These are phyloP conservation scores for Diadumene lineata DNA, from an alignment of 92 coral and sea anemone genomes.

Conservation along the genomic window DNA sequence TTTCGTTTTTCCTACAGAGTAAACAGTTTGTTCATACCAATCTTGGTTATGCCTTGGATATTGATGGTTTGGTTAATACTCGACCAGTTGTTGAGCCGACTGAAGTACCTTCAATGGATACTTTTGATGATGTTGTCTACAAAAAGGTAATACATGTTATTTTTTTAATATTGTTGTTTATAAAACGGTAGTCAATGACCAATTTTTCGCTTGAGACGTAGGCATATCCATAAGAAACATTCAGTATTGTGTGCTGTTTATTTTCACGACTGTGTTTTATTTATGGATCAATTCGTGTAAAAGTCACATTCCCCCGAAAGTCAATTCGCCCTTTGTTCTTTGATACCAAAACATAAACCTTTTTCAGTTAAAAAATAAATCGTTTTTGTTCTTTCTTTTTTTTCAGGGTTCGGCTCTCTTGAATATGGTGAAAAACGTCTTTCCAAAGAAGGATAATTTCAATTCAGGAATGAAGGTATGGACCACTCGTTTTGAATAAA, in stretches of 20 bases:
- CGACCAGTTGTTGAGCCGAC: constrained; percentile 27
- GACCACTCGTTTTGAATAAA: too few species aligned
- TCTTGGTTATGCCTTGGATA: constrained; percentile 20
- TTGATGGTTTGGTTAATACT: constrained; percentile 25
- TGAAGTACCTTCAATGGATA: not conserved
- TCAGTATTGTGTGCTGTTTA: not conserved
- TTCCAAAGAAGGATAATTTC: constrained; percentile 52
- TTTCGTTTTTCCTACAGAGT: not conserved
- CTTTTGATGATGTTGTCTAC: constrained; percentile 33
- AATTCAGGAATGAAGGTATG: constrained; percentile 60
- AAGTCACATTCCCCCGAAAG: too few species aligned
- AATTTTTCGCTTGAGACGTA: too few species aligned
- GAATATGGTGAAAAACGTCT: constrained; percentile 66
- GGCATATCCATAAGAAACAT: not conserved
- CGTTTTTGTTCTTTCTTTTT: too few species aligned
- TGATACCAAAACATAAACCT: too few species aligned
- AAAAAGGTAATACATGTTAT: constrained; percentile 28
- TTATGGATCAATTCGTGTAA: too few species aligned
- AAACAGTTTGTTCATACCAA: constrained; percentile 22
- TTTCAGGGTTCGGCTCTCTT: constrained; percentile 72
- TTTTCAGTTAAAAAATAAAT: too few species aligned
- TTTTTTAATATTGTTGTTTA: too few species aligned
- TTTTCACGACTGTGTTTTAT: not conserved
- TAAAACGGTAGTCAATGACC: too few species aligned
- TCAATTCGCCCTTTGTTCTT: too few species aligned